Base-by-base conservation (phyloP, 2,797 vertebrate species). In the Cryptoblepharus egeriae region DNA sequence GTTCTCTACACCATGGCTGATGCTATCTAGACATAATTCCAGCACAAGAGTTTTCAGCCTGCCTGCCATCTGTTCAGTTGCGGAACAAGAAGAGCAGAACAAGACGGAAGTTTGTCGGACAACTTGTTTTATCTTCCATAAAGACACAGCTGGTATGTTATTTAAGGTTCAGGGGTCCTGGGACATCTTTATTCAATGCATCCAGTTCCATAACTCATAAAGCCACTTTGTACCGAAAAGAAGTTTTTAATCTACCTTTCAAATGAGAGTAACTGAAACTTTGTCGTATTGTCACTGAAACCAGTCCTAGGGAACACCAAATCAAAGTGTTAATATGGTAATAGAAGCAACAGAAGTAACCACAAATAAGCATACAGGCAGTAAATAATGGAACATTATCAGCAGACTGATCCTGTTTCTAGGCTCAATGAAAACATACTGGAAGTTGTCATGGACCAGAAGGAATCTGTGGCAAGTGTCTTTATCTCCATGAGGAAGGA, bases 111-210 rank as follows among this genome's bases (percentile, higher is more conserved):
- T 79, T 89, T 92, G 91, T 91, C 91, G 93, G 32, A 75, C 88
- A 79, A 70, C 58, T 87, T 84, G 78, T 90, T 88, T 87, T 91
- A 81, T 93, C 83, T 90, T 91, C 86, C 83, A 39, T 87, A 91
- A 77, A 87, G 77, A 92, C 91, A 91, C 87, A 90, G 83, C 80
- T 85, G 65, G 30, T 92, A 90, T 90, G 87, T 37, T 80, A 70
- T 84, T 92, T 68, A 79, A 84, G 91, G 93, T 89, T 92, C 88
- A 93, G 94, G 95, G 93, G 93, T 92, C 90, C 2, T 37, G 63
- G 81, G 81, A 75, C 94, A 94, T 91, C 93, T 94, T 93, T 75
- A 75, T 91, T 88, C 92, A 90, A 91, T 87, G 87, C 83, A 91
- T 94, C 93, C 92, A 87, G 55, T 93, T 93, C 68, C 71, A 88